phyloP scores from a whole-genome alignment of 2,888 invertebrate genomes.

The Plebejus anna region DNA sequence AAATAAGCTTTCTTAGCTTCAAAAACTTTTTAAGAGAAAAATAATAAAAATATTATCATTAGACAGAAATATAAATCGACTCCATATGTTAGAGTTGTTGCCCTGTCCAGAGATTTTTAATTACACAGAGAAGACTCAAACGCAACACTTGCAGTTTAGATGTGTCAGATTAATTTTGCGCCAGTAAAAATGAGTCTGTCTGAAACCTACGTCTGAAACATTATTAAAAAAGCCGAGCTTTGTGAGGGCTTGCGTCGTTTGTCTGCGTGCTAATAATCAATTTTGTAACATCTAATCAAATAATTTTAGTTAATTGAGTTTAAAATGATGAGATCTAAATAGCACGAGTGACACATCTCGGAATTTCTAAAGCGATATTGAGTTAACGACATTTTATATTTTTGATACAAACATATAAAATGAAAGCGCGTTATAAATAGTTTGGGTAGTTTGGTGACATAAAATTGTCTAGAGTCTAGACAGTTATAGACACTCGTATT shows the following conservation, averaged over 20 bases:
- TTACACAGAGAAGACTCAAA: neutral
- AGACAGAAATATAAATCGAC: conserved; percentile 18
- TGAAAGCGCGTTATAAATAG: conserved; percentile 23
- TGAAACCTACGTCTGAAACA: neutral
- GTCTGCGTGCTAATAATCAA: too few relatives aligned
- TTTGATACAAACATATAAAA: conserved; percentile 18
- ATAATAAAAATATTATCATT: neutral
- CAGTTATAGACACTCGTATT: neutral
- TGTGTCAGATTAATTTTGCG: neutral
- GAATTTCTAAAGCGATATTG: neutral
- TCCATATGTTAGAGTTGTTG: conserved; percentile 5
- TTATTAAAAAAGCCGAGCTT: neutral
- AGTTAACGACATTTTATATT: conserved; percentile 4
- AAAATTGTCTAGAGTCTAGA: conserved; percentile 25
- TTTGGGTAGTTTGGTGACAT: conserved; percentile 1
- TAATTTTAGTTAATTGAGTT: neutral
- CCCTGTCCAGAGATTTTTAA: neutral
- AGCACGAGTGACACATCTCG: neutral
- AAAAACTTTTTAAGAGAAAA: conserved; percentile 4
- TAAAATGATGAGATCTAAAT: neutral
- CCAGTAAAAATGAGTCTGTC: neutral
- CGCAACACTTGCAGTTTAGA: neutral
- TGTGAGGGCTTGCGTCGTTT: too few relatives aligned
- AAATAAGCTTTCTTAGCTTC: neutral
- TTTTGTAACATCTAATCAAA: neutral